Percentiles rank a stretch among this genome's conserved stretches.
Evolutionary conservation across 2,113 vertebrate genomes (phyloP).

Genomic region (Sorex araneus): DNA sequence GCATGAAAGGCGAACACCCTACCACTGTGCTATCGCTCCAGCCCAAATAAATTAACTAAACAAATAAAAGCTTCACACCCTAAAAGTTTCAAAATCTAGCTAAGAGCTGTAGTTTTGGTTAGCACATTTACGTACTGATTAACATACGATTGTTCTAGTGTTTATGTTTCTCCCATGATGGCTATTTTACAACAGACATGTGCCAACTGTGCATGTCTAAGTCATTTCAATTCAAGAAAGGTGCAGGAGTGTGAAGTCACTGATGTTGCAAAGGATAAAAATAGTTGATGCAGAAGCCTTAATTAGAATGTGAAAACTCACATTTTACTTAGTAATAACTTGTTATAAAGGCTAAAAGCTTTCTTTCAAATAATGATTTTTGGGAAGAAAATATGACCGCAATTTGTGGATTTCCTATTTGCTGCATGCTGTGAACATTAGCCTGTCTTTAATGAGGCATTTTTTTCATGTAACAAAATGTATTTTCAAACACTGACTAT

Average conservation of each 20-base stretch:
- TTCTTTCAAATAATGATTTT: conserved; percentile 59
- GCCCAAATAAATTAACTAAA: too few species aligned
- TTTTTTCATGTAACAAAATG: conserved; percentile 36
- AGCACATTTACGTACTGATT: conserved; percentile 38
- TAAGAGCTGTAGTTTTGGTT: neutral
- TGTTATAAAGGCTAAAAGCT: conserved; percentile 43
- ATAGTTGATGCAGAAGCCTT: neutral
- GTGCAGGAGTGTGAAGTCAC: neutral
- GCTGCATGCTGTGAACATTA: conserved; percentile 40
- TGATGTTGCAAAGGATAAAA: neutral
- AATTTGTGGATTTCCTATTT: conserved; percentile 61
- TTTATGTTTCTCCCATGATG: neutral
- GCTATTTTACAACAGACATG: conserved; percentile 1
- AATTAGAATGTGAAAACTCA: neutral
- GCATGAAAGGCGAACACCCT: too few species aligned
- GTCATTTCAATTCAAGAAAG: conserved; percentile 33
- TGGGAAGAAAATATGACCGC: neutral
- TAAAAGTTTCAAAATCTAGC: neutral
- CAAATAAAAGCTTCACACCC: neutral
- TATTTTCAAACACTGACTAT: conserved; percentile 43
- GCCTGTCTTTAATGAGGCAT: conserved; percentile 19
- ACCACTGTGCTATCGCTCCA: too few species aligned
- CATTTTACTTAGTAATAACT: conserved; percentile 46
- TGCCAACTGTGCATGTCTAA: neutral
- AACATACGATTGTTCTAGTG: neutral